A percentile compares a stretch with the other conserved stretches of the same genome.
Conservation (phyloP, 2,888 invertebrate genomes). For the Cyrtodaria siliqua region DNA sequence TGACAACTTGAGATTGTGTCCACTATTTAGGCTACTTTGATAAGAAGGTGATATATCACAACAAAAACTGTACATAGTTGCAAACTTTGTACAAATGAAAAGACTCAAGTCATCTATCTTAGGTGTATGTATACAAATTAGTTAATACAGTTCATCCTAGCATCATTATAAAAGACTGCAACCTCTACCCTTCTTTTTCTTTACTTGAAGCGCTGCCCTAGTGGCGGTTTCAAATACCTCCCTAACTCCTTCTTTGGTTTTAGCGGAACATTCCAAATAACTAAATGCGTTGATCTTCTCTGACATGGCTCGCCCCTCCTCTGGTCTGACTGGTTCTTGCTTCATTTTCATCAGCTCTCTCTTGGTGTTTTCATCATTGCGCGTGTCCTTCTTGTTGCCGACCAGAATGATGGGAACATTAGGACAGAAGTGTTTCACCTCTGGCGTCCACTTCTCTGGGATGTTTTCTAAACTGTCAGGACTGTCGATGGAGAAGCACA, state of each 20-base stretch:
- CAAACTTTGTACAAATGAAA: no score
- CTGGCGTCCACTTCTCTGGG: constrained; percentile 99
- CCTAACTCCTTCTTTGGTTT: constrained; percentile 99
- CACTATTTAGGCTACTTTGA: no score
- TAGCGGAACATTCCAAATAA: constrained; percentile 99
- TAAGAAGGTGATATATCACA: no score
- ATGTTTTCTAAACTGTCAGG: constrained; percentile 99
- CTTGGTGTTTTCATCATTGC: constrained; percentile 86
- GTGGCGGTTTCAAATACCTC: constrained; percentile 99
- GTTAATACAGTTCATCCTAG: no score
- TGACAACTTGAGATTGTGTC: no score
- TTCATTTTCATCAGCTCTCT: constrained; percentile 96
- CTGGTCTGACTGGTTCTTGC: constrained; percentile 98
- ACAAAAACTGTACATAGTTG: no score
- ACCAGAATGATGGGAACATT: constrained; percentile 99
- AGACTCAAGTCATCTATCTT: no score
- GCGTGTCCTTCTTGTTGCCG: constrained; percentile 93
- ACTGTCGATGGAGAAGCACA: constrained; percentile 99
- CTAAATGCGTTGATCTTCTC: constrained; percentile 99
- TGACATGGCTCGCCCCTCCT: constrained; percentile 99
- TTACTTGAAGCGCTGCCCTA: constrained; percentile 98
- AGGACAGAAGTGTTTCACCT: constrained; percentile 97
- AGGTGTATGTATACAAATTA: no score
- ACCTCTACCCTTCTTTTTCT: constrained; percentile 52
- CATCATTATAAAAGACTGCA: constrained; percentile 58